Conservation (phyloP, 2,113 vertebrate species). For the Pachycephala philippinensis region DNA sequence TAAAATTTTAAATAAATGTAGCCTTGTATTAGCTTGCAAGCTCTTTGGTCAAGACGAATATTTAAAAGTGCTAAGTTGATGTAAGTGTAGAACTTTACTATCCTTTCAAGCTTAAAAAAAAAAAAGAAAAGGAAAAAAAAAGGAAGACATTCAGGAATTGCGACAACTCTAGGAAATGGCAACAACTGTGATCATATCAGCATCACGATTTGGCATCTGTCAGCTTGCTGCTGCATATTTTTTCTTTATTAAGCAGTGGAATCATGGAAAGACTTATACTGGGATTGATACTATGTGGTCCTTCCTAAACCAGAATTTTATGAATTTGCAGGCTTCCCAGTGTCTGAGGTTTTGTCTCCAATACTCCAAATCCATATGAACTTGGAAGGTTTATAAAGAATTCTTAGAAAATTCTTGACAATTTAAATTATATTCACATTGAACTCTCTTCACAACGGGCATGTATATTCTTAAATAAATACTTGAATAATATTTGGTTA, state of each 20-base stretch:
- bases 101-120: neutral
- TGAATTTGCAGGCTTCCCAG: neutral
- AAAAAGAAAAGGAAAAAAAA: neutral
- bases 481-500: neutral
- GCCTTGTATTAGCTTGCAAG: neutral
- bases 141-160: neutral
- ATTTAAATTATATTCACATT: neutral
- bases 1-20: neutral
- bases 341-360: neutral
- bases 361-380: neutral
- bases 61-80: neutral
- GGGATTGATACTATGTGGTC: neutral
- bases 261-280: neutral
- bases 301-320: neutral
- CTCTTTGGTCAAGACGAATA: neutral
- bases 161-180: neutral
- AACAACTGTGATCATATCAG: neutral
- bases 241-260: neutral
- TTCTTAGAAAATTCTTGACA: neutral
- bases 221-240: neutral
- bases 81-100: neutral
- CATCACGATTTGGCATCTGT: neutral
- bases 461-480: neutral
- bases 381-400: neutral
- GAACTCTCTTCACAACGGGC: neutral